Conservation (phyloP, 2,113 vertebrate genomes). For the Rutilus rutilus region DNA sequence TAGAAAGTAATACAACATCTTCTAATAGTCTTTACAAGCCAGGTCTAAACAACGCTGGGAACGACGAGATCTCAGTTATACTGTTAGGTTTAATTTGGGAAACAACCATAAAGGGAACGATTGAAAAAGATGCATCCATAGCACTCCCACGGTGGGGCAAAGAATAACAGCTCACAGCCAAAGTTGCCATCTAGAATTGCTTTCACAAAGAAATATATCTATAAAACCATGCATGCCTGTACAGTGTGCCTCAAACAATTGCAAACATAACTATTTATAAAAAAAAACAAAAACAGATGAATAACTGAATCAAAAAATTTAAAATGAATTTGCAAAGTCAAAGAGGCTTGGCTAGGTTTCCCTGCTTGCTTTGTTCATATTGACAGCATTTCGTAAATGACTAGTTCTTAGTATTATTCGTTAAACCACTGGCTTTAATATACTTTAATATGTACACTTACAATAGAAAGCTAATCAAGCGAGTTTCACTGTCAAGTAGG, state of each 20-base stretch:
- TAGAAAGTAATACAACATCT: slow-evolving; percentile 58
- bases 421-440: slow-evolving; percentile 60
- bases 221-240: slow-evolving; percentile 60
- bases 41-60: slow-evolving; percentile 58
- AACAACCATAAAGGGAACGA: slow-evolving; percentile 50
- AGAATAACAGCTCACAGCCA: slow-evolving; percentile 49
- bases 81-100: slow-evolving; percentile 51
- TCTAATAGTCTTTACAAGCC: slow-evolving; percentile 56
- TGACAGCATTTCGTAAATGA: slow-evolving; percentile 49
- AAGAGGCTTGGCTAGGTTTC: slow-evolving; percentile 30
- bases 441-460: slow-evolving; percentile 62
- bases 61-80: slow-evolving; percentile 58
- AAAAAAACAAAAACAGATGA: neutral
- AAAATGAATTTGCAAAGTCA: too few species aligned
- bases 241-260: slow-evolving; percentile 48
- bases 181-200: slow-evolving; percentile 38
- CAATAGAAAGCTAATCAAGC: slow-evolving; percentile 57
- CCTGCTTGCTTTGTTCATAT: slow-evolving; percentile 52
- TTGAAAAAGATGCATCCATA: slow-evolving; percentile 45
- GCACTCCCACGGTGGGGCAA: slow-evolving; percentile 23
- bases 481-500: slow-evolving; percentile 57
- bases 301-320: too few species aligned
- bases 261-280: slow-evolving; percentile 40
- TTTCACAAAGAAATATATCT: slow-evolving; percentile 54
- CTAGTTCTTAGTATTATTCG: slow-evolving; percentile 50